phyloP scores from a whole-genome alignment of 2,113 vertebrate genomes.

The Callocephalon fimbriatum region DNA sequence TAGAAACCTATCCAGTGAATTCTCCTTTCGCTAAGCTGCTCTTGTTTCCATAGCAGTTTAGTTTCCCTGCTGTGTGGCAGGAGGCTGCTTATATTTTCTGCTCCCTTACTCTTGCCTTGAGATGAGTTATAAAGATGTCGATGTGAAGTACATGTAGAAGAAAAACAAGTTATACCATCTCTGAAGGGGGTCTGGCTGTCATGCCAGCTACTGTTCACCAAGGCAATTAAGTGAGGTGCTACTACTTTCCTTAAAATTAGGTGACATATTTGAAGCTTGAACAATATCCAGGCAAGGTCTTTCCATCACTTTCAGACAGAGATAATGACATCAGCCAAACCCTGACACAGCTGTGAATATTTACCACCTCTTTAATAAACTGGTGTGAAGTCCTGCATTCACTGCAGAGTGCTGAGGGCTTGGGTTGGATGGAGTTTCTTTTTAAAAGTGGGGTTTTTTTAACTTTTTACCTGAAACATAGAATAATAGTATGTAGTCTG shows the following conservation, averaged over 20 bases:
- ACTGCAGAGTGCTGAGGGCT: background rate
- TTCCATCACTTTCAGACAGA: background rate
- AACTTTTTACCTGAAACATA: background rate
- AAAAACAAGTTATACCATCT: background rate
- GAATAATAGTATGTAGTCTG: background rate
- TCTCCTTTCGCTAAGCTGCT: background rate
- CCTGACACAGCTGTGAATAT: background rate
- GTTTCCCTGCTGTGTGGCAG: conserved; percentile 3
- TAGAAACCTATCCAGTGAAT: background rate
- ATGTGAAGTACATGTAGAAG: background rate
- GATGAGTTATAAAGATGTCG: conserved; percentile 13
- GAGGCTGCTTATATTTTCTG: background rate
- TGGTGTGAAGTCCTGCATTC: background rate
- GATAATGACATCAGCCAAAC: background rate
- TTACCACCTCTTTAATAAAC: background rate
- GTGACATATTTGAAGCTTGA: background rate
- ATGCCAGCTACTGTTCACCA: background rate
- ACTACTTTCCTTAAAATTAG: background rate
- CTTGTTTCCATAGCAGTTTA: conserved; percentile 40
- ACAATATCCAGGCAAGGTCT: background rate
- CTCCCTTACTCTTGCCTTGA: background rate
- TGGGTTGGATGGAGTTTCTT: background rate
- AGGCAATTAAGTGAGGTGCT: background rate
- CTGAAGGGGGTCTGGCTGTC: background rate
- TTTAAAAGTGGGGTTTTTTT: background rate